phyloP scores from a whole-genome alignment of 1,140 invertebrate genomes.

The Brachionus calyciflorus region DNA sequence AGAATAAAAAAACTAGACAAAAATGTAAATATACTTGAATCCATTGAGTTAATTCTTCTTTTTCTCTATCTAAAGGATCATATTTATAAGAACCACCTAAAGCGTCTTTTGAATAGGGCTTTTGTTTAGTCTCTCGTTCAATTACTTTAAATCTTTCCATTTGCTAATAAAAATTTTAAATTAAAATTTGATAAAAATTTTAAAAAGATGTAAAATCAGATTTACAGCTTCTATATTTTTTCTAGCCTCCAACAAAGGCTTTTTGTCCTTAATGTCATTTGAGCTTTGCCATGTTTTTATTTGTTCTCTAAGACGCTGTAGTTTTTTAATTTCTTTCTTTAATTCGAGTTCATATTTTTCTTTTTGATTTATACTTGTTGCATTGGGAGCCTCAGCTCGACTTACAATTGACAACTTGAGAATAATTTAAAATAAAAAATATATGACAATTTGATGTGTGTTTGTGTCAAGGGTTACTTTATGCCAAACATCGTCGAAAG shows the following conservation, averaged over 20 bases:
- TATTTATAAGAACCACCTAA: conserved; percentile 88
- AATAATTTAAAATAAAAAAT: background rate
- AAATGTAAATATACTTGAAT: conserved; percentile 66
- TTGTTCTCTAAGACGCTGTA: conserved; percentile 94
- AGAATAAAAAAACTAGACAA: conserved; percentile 59
- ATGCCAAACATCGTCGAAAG: conserved; percentile 98
- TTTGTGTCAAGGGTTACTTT: conserved; percentile 68
- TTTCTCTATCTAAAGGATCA: conserved; percentile 94
- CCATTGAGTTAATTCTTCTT: conserved; percentile 91
- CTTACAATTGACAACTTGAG: conserved; percentile 29
- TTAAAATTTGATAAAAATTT: no score
- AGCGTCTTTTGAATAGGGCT: conserved; percentile 82
- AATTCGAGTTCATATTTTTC: conserved; percentile 99
- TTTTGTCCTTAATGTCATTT: conserved; percentile 98
- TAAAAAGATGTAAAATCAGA: no score
- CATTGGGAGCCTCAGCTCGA: conserved; percentile 5
- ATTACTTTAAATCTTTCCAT: conserved; percentile 99
- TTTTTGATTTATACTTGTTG: conserved; percentile 98
- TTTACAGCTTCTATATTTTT: conserved; percentile 96
- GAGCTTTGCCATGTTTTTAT: conserved; percentile 99
- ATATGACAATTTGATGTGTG: conserved; percentile 60
- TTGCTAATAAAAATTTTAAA: conserved; percentile 69
- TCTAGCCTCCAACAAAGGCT: conserved; percentile 85
- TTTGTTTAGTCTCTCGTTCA: conserved; percentile 93
- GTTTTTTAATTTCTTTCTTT: conserved; percentile 99